Evolutionary conservation across 1,140 invertebrate genomes (phyloP), one percentile per base, ranked within the genome.

Genomic region (Bradysia coprophila): DNA sequence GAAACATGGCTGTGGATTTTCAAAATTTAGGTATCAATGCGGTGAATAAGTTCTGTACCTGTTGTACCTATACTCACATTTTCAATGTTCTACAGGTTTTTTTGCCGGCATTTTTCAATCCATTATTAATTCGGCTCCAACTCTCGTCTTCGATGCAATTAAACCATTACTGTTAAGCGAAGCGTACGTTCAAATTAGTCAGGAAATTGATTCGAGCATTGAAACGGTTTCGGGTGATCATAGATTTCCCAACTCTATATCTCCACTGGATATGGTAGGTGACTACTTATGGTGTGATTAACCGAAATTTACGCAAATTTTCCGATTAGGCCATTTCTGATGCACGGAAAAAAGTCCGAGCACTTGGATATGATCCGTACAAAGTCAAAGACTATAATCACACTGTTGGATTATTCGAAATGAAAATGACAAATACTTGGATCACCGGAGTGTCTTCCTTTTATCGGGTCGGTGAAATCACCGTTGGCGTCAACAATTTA

Each of bases 201-300:
- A 62, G 21, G 79, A 81, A 58, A 64, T 85, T 18, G 70, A 76
- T 48, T 49, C 61, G 10, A 68, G 80, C 40, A 67, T 83, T 41
- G 74, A 75, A 44, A 67, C 76, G 48, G 54, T 82, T 9, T 69
- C 78, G 4, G 69, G 68, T 0, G 69, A 73, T 32, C 71, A 79
- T 50, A 73, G 71, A 34, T 81, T 88, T 50, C 81, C 83, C 0
- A 88, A 88, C 57, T 88, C 84, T 0, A 83, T 88, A 48, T 78
- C 81, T 8, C 84, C 84, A 0, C 65, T 88, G 36, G 84, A 90
- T 49, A 81, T 84, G 68, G n/a, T n/a, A n/a, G n/a, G n/a, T n/a
- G n/a, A n/a, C n/a, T n/a, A n/a, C n/a, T n/a, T n/a, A n/a, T n/a
- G n/a, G n/a, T n/a, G n/a, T n/a, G n/a, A n/a, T n/a, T n/a, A n/a